A percentile compares a stretch with the other conserved stretches of the same genome.
Conservation (phyloP, 2,888 invertebrate species). For the Plebejus anna region DNA sequence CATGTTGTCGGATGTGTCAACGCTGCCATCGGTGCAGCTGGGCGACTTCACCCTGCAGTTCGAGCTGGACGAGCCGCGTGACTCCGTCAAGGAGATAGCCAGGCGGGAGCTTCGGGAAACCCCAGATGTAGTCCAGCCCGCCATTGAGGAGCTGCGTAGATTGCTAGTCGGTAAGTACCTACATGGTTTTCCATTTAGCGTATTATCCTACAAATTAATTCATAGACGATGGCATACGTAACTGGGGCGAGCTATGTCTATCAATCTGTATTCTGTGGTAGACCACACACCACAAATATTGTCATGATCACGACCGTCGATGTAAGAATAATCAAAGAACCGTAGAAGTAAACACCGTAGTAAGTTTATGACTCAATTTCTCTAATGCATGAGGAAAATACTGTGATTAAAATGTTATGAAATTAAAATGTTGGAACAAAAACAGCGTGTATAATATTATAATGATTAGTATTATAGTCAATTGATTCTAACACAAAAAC, state of each 20-base stretch:
- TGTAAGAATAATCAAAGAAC: background rate
- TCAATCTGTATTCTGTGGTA: background rate
- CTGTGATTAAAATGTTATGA: background rate
- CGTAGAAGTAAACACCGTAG: background rate
- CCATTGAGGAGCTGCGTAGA: slow-evolving; percentile 78
- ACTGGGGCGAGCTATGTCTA: background rate
- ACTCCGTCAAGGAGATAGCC: slow-evolving; percentile 84
- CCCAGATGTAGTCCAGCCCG: slow-evolving; percentile 80
- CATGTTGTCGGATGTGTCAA: slow-evolving; percentile 86
- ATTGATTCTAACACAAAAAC: background rate
- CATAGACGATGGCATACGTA: too few species aligned
- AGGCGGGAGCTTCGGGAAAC: slow-evolving; percentile 83
- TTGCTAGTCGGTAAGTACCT: slow-evolving; percentile 80
- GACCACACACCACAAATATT: background rate
- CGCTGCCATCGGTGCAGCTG: slow-evolving; percentile 83
- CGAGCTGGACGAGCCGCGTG: slow-evolving; percentile 83
- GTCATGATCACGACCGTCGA: background rate
- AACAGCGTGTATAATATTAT: background rate
- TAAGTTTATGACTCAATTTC: background rate
- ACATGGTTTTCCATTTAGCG: too few species aligned
- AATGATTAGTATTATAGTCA: background rate
- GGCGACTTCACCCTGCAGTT: slow-evolving; percentile 84
- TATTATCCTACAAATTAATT: background rate
- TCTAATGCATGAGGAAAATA: background rate
- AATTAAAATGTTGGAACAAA: background rate